Base-by-base conservation (phyloP, 2,888 invertebrate species). In the Ophion ventricosus region DNA sequence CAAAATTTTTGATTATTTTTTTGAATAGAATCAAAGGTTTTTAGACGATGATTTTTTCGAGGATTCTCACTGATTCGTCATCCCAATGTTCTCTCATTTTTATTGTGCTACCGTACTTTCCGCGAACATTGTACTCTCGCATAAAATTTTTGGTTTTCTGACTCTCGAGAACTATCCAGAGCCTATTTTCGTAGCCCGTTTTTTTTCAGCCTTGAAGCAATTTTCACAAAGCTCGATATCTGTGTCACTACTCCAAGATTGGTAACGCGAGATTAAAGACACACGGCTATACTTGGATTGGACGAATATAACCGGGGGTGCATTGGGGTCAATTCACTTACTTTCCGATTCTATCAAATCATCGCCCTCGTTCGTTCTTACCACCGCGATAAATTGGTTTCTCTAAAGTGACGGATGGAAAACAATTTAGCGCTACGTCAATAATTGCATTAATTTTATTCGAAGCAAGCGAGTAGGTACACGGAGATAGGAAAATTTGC, bases 1-100 rank as follows among this genome's bases (percentile, higher is more conserved):
- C 57, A 23, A 20, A 23, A 20, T 11, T 4, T 5, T 57, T 17
- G 17, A 59, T 54, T 40, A 10, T 49, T 49, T 49, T 17, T 17
- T 3, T 3, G 2, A 49, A 49, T 49, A 17, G 17, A 49, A 49
- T 14, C 49, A 49, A 49, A 49, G 1, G 17, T 74, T 14, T 54
- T 20, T 61, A 54, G 54, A 8, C 26, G 7, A n/a, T 14, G 11
- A 11, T 29, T 54, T 54, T 54, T 57, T 54, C 43, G 23, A 8
- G 5, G 8, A 35, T 3, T 66, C 17, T 43, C 70, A 76, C 77
- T 84, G 11, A 84, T 80, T 56, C 3, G 54, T 35, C 10, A 43
- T 63, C 80, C 83, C 67, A 63, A 61, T 25, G 35, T 80, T 25
- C 8, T 23, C 43, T 11, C 14, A 14, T 43, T 69, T 29, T 7